Conservation (phyloP, 1,140 invertebrate genomes). For the Caenorhabditis latens region DNA sequence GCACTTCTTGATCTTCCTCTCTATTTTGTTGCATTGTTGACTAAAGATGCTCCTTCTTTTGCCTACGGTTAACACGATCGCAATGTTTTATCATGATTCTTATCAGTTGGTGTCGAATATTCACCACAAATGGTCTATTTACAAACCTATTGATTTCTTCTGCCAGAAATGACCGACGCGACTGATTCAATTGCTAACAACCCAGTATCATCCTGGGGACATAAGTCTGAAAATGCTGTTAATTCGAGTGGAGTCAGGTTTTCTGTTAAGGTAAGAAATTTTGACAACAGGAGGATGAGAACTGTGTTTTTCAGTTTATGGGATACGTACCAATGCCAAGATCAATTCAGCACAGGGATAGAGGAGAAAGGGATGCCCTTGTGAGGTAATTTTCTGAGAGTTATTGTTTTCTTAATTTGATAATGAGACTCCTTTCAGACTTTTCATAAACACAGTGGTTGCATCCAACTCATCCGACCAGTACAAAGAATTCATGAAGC, state of each 20-base stretch:
- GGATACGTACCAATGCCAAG: neutral
- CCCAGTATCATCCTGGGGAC: neutral
- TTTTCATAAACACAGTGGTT: neutral
- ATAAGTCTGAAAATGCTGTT: neutral
- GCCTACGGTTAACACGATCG: too few relatives aligned
- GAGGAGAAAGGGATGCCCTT: neutral
- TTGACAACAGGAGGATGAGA: neutral
- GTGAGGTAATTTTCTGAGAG: neutral
- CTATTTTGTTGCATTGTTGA: too few relatives aligned
- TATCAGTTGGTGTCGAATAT: too few relatives aligned
- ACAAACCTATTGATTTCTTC: neutral
- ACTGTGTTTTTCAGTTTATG: slow-evolving; percentile 17
- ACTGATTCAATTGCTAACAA: neutral
- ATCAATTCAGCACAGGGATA: neutral
- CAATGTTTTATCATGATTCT: too few relatives aligned
- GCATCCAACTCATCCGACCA: neutral
- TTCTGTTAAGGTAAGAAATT: slow-evolving; percentile 2
- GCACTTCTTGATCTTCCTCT: too few relatives aligned
- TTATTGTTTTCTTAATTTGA: too few relatives aligned
- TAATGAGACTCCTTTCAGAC: neutral
- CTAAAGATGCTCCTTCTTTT: too few relatives aligned
- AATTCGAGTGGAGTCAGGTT: slow-evolving; percentile 7
- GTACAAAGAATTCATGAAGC: neutral
- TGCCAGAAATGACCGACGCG: neutral
- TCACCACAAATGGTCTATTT: too few relatives aligned